Conservation (phyloP, 2,113 vertebrate genomes). For the Rhodinocichla rosea region DNA sequence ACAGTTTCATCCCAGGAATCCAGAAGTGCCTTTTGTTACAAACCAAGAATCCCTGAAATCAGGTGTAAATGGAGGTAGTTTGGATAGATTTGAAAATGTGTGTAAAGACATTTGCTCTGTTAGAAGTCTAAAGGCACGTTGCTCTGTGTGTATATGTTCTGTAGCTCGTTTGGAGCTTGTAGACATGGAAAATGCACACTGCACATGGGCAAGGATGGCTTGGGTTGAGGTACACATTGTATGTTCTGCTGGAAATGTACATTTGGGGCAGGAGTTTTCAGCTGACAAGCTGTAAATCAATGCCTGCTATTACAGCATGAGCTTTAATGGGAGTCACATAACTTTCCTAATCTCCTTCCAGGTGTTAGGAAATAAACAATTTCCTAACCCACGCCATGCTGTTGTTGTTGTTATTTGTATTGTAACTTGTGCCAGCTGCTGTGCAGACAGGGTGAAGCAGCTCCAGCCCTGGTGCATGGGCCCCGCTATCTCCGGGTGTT, state of each 20-base stretch:
- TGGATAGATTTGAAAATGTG: not conserved
- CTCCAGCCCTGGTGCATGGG: rapidly evolving
- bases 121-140: rapidly evolving
- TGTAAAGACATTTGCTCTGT: not conserved
- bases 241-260: rapidly evolving
- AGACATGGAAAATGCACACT: not conserved
- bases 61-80: rapidly evolving
- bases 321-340: not conserved
- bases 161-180: not conserved
- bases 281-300: not conserved
- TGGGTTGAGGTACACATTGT: rapidly evolving
- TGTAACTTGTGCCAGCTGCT: not conserved
- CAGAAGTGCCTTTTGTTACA: not conserved
- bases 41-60: not conserved
- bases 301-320: not conserved
- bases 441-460: not conserved
- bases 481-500: rapidly evolving
- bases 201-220: not conserved
- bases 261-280: not conserved
- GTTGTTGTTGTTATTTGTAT: not conserved
- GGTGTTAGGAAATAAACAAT: not conserved
- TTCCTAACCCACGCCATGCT: not conserved
- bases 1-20: not conserved
- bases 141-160: rapidly evolving
- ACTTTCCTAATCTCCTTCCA: not conserved